phyloP scores from a whole-genome alignment of 2,113 vertebrate species.

The Xiphophorus maculatus region DNA sequence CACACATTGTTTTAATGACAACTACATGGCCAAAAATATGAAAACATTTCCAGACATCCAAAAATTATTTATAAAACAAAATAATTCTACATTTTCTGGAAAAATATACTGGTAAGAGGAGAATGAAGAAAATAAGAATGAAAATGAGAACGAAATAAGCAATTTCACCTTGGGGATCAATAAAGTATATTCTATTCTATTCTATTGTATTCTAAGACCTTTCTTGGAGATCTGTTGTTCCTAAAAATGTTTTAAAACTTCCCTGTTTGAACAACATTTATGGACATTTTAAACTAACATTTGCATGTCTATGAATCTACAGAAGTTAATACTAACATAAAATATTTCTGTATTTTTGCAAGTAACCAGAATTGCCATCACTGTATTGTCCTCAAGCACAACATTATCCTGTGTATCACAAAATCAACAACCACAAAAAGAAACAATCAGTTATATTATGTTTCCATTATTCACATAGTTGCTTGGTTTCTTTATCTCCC shows the following conservation, averaged over 20 bases:
- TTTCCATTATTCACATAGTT: neutral
- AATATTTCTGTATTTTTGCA: neutral
- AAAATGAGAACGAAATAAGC: too few species aligned
- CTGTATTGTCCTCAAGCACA: neutral
- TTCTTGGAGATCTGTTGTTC: too few species aligned
- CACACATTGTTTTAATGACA: too few species aligned
- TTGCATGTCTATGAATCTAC: neutral
- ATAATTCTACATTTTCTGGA: too few species aligned
- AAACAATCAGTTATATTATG: rapidly evolving
- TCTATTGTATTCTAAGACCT: too few species aligned
- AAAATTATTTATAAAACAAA: too few species aligned
- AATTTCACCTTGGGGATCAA: too few species aligned
- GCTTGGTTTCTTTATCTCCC: neutral
- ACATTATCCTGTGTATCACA: neutral
- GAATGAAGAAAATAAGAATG: too few species aligned
- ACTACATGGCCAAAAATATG: too few species aligned
- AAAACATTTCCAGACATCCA: too few species aligned
- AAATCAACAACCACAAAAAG: neutral
- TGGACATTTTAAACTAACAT: neutral
- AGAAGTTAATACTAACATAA: neutral
- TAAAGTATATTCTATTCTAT: too few species aligned
- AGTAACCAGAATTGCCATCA: neutral
- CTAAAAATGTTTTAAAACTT: neutral
- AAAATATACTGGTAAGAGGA: too few species aligned
- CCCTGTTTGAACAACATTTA: neutral